phyloP scores from a whole-genome alignment of 2,797 vertebrate genomes.

The Sphenodon punctatus region DNA sequence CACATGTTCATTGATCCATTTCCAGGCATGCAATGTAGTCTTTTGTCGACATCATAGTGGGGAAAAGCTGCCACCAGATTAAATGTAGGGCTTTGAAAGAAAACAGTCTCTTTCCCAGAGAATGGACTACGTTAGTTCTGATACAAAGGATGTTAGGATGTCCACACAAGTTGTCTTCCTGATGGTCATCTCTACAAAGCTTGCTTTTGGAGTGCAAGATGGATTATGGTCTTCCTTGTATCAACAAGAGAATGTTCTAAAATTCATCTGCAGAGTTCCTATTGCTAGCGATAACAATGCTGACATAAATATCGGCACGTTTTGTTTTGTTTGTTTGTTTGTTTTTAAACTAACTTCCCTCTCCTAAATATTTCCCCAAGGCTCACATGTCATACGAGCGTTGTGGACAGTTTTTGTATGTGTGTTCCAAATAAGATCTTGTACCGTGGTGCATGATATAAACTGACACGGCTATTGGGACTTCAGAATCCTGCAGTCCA shows the following conservation, averaged over 20 bases:
- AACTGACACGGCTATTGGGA: background rate
- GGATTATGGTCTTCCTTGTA: background rate
- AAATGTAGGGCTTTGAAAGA: background rate
- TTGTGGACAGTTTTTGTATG: too few relatives aligned
- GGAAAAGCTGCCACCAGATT: background rate
- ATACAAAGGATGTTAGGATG: too few relatives aligned
- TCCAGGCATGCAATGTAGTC: background rate
- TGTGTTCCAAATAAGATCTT: too few relatives aligned
- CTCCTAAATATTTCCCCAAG: background rate
- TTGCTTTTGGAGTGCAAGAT: too few relatives aligned
- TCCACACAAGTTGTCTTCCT: too few relatives aligned
- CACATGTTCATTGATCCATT: constrained; percentile 75
- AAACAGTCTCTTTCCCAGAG: background rate
- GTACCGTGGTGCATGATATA: background rate
- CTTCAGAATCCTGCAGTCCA: fast-evolving
- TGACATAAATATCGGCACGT: background rate
- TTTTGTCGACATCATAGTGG: fast-evolving
- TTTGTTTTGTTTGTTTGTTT: too few relatives aligned
- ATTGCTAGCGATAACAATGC: fast-evolving
- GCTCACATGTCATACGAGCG: background rate
- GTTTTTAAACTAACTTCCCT: background rate
- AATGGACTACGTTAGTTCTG: too few relatives aligned
- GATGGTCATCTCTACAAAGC: too few relatives aligned
- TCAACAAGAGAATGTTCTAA: background rate
- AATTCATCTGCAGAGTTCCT: background rate